phyloP scores from a whole-genome alignment of 2,797 vertebrate genomes.

The Lagocephalus sceleratus region DNA sequence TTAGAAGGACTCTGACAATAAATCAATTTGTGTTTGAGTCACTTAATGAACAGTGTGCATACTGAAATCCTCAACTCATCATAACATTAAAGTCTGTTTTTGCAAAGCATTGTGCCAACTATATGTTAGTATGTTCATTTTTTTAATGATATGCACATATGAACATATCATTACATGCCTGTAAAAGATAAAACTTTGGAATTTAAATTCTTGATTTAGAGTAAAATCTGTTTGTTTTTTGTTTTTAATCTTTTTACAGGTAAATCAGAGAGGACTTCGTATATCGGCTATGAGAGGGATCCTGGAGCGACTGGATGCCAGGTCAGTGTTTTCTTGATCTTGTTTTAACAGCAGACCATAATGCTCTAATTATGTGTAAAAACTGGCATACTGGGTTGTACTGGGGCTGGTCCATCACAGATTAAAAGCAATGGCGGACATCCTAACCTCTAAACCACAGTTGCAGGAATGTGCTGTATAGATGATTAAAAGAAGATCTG shows the following conservation, averaged over 20 bases:
- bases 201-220: too few relatives aligned
- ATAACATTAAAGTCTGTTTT: not conserved
- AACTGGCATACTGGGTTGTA: not conserved
- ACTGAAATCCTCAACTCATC: not conserved
- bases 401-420: not conserved
- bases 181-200: too few relatives aligned
- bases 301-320: conserved; percentile 86
- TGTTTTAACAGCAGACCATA: not conserved
- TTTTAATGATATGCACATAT: not conserved
- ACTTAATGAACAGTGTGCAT: conserved; percentile 11
- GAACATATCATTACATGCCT: too few relatives aligned
- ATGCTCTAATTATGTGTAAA: not conserved
- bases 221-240: too few relatives aligned
- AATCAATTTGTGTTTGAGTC: conserved; percentile 31
- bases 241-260: conserved; percentile 58
- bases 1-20: conserved; percentile 34
- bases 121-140: not conserved
- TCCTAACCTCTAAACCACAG: not conserved
- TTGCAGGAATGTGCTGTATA: conserved; percentile 4
- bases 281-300: conserved; percentile 83
- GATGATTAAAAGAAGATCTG: too few relatives aligned
- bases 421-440: too few relatives aligned
- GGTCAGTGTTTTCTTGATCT: conserved; percentile 72
- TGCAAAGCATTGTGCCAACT: not conserved
- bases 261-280: conserved; percentile 71